Base-by-base conservation (phyloP, 2,113 vertebrate species). In the Struthidea cinerea region DNA sequence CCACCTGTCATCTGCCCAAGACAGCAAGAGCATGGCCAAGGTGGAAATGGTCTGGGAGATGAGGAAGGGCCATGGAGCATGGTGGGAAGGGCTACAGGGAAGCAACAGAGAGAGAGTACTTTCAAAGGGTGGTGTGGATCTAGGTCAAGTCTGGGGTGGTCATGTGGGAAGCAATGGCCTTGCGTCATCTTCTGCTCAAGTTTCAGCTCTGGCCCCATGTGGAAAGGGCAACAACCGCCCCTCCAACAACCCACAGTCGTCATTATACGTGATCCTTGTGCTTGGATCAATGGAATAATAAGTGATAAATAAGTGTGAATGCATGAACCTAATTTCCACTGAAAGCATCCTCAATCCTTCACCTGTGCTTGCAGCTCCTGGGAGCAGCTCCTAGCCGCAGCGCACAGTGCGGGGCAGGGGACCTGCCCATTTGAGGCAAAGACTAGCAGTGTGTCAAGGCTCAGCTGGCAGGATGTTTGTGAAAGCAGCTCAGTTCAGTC, bases 401-500 rank as follows among this genome's bases (percentile, higher is more conserved):
- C 0, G 3, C 42, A 10, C 14, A 49, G 30, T 3, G 23, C 0
- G 0, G 27, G 64, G 75, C 75, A 78, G 59, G 17, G 57, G 86
- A 89, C 39, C 92, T 96, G 90, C 76, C 95, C 93, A 65, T 94
- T 89, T 87, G 80, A 80, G 80, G 80, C 80, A 94, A 39, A 89
- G 57, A 68, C 32, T 52, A 53, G 42, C 50, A 53, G 56, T 61
- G 42, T 75, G 74, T 28, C 64, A 52, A n/a, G 7, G 90, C 88
- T 85, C 57, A 75, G 89, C 83, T 96, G 94, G 84, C 93, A 97
- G 46, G 55, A 94, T 63, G 71, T 85, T 92, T 92, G 78, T 84
- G 79, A 96, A 93, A 96, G 87, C 94, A 92, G 94, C 71, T 89
- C 74, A 35, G 30, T 74, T 84, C 41, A 79, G 90, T 73, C 81